Percentiles rank a stretch among this genome's conserved stretches.
phyloP scores from a whole-genome alignment of 2,797 vertebrate genomes.

The Arrhamphus sclerolepis region DNA sequence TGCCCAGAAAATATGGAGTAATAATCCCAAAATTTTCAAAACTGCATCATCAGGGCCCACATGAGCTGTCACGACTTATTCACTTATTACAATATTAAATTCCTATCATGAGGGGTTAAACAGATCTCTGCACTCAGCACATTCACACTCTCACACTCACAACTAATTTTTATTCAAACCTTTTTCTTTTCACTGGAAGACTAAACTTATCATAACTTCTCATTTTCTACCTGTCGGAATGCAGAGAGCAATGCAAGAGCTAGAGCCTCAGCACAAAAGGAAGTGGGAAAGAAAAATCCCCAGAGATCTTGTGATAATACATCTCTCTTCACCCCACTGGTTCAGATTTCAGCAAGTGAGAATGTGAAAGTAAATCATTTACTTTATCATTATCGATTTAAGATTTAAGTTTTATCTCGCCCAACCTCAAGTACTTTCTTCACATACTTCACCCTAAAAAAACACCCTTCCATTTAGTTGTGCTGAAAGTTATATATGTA shows the following conservation, averaged over 20 bases:
- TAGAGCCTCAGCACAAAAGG: conserved; percentile 18
- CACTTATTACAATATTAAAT: conserved; percentile 57
- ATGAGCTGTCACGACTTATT: conserved; percentile 60
- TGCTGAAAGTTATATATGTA: too few species aligned
- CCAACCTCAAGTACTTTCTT: too few species aligned
- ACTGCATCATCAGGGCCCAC: conserved; percentile 46
- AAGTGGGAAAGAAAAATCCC: conserved; percentile 49
- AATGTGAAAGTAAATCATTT: too few species aligned
- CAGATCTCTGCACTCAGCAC: conserved; percentile 39
- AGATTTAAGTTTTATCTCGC: too few species aligned
- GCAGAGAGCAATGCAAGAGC: conserved; percentile 2
- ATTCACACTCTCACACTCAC: conserved; percentile 29
- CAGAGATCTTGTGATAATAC: conserved; percentile 19
- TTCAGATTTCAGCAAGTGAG: too few species aligned
- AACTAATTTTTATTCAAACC: background rate
- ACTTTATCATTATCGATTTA: too few species aligned
- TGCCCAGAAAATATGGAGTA: conserved; percentile 23
- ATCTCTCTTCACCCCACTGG: conserved; percentile 3
- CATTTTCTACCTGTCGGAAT: conserved; percentile 18
- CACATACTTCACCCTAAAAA: too few species aligned
- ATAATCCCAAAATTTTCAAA: conserved; percentile 33
- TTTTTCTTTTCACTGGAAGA: conserved; percentile 2
- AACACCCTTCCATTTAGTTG: too few species aligned
- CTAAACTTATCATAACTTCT: conserved; percentile 12
- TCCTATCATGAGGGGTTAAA: conserved; percentile 26